phyloP scores from a whole-genome alignment of 2,888 invertebrate genomes.

The Smittia aterrima region DNA sequence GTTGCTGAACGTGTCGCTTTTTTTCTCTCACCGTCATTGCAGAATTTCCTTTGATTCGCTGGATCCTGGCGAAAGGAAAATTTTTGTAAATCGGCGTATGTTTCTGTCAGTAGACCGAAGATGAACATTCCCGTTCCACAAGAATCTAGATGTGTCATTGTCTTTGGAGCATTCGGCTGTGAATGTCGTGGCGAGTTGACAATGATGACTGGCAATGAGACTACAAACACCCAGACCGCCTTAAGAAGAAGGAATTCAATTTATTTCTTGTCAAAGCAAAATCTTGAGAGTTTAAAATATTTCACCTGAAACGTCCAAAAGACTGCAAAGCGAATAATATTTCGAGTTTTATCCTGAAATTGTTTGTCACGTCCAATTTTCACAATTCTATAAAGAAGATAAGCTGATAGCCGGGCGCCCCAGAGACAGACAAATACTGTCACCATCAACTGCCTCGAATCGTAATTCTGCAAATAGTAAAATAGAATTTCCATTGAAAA shows the following conservation, averaged over 20 bases:
- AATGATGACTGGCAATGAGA: slow-evolving; percentile 88
- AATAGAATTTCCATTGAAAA: background rate
- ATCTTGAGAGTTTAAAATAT: slow-evolving; percentile 31
- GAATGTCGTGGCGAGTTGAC: slow-evolving; percentile 83
- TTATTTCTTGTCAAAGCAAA: background rate
- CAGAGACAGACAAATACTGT: slow-evolving; percentile 84
- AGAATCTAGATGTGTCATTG: slow-evolving; percentile 83
- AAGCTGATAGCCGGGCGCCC: slow-evolving; percentile 83
- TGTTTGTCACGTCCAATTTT: slow-evolving; percentile 88
- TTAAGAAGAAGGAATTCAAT: slow-evolving; percentile 50
- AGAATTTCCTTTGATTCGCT: slow-evolving; percentile 86
- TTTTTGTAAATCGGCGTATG: slow-evolving; percentile 89
- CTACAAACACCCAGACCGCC: slow-evolving; percentile 89
- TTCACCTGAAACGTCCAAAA: slow-evolving; percentile 88
- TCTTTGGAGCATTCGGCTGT: slow-evolving; percentile 70
- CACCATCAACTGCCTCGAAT: slow-evolving; percentile 86
- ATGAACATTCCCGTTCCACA: slow-evolving; percentile 81
- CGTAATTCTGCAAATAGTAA: slow-evolving; percentile 64
- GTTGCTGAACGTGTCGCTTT: background rate
- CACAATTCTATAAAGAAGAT: slow-evolving; percentile 84
- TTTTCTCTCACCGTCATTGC: slow-evolving; percentile 70
- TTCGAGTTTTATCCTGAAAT: slow-evolving; percentile 85
- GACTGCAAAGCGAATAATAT: slow-evolving; percentile 82
- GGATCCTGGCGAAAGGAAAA: slow-evolving; percentile 88
- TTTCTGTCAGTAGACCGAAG: slow-evolving; percentile 82